Evolutionary conservation across 2,113 vertebrate genomes (phyloP).

Genomic region (Ageneiosus marmoratus): DNA sequence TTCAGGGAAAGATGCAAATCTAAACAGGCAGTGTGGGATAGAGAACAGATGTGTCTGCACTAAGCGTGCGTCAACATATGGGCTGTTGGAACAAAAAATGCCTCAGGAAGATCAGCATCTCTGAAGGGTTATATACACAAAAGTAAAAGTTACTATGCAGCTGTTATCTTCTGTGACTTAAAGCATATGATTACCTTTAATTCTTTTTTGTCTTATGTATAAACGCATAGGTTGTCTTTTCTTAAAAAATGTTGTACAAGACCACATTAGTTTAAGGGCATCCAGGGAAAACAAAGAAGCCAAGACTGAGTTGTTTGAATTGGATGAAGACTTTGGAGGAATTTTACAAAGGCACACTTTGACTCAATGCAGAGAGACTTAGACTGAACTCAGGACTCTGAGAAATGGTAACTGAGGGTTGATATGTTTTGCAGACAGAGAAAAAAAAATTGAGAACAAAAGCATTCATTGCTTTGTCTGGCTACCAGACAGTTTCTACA

Average conservation of each 20-base stretch:
- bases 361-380: constrained; percentile 49
- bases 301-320: constrained; percentile 33
- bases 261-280: constrained; percentile 20
- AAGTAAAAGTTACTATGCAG: constrained; percentile 5
- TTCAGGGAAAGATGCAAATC: constrained; percentile 48
- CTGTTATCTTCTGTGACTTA: neutral
- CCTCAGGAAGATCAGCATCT: constrained; percentile 27
- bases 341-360: constrained; percentile 53
- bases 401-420: constrained; percentile 31
- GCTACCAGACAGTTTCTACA: constrained; percentile 34
- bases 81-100: constrained; percentile 22
- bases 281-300: constrained; percentile 24
- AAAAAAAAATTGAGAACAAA: constrained; percentile 23
- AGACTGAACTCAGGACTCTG: constrained; percentile 10
- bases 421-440: constrained; percentile 37
- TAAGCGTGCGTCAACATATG: constrained; percentile 42
- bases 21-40: constrained; percentile 40
- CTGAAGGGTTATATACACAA: constrained; percentile 33
- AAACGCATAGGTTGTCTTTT: constrained; percentile 20
- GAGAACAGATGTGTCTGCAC: constrained; percentile 43
- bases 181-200: neutral
- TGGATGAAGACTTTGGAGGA: constrained; percentile 32
- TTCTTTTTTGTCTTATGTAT: constrained; percentile 10
- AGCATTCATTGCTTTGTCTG: constrained; percentile 37
- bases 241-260: neutral